Base-by-base conservation (phyloP, 2,797 vertebrate species). In the Vultur gryphus region DNA sequence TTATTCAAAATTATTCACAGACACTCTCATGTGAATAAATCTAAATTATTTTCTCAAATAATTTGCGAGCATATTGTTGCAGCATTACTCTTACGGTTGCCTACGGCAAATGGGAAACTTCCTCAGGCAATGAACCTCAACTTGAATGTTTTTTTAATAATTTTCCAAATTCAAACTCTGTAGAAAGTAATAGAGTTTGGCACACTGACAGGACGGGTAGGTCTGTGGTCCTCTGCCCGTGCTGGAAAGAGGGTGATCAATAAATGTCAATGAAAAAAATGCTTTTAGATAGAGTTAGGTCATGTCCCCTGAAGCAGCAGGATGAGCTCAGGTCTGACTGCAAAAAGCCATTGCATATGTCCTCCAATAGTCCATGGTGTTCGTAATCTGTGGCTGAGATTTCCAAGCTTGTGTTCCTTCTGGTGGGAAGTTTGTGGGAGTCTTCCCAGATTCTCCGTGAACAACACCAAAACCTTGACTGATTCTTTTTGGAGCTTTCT, bases 1-100 rank as follows among this genome's bases (percentile, higher is more conserved):
- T 87, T 87, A 73, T 64, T 96, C 57, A 61, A 21, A 94, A 83
- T 89, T 82, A 82, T 71, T 95, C 89, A 73, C 62, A 73, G 70
- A 41, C 41, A n/a, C 37, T 67, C 13, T 89, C 12, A 3, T 57
- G 13, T 78, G 90, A 87, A 81, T 83, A 80, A 90, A 85, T 92
- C 16, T 64, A 48, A 84, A 52, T 93, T 59, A 83, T 90, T 89
- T 70, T 81, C 46, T 72, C 51, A 80, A 90, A 89, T 89, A 82
- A 80, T 77, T 65, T 65, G 29, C 12, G 7, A 35, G 8, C 29
- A 16, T 72, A 26, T 75, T 72, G 18, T 75, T 48, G 20, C 54
- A 66, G 41, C 23, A 9, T 94, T 57, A 37, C 61, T 78, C 24
- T 51, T 71, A 41, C 9, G 23, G 25, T 67, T 94, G 61, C 35